Base-by-base conservation (phyloP, 2,113 vertebrate species). In the Halcyon malimbica region DNA sequence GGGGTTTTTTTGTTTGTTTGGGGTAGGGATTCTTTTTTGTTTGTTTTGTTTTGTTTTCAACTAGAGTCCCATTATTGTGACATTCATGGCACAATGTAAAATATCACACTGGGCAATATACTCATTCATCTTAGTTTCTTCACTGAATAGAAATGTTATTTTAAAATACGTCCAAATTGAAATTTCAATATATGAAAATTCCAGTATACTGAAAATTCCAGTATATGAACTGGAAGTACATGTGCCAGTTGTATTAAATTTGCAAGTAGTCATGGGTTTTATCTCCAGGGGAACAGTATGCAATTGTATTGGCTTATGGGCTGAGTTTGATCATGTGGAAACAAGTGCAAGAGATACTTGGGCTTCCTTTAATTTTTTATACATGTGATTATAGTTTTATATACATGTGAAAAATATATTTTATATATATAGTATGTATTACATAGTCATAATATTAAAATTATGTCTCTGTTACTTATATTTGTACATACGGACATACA, bases 401-500 rank as follows among this genome's bases (percentile, higher is more conserved):
- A 53, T 35, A 44, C 24, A 23, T 65, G 7, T 35, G 33, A 59
- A 84, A 93, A 90, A 53, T 59, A 11, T 11, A n/a, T 31, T 60
- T 65, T 13, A n/a, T 74, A 16, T 31, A 20, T 48, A 57, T 54
- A 33, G 5, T 50, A 10, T 60, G 13, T 82, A 37, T 44, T 73
- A 12, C 4, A 13, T 56, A 39, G 3, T 53, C 4, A 25, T 57
- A 44, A 19, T 71, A 42, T 5, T 83, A 42, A 86, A 89, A 63
- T 33, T 24, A 5, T 53, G 35, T 9, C 56, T 0, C 0, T 75
- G 35, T 28, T n/a, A 28, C 5, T 13, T 12, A 3, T 39, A 21
- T 53, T 53, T 71, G 13, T 67, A 39, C 7, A 11, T 75, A 23
- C 17, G 23, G 23, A 11, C 18, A 63, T 28, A 59, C 1, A 31